Conservation (phyloP, 2,797 vertebrate genomes). For the Botia kubotai region DNA sequence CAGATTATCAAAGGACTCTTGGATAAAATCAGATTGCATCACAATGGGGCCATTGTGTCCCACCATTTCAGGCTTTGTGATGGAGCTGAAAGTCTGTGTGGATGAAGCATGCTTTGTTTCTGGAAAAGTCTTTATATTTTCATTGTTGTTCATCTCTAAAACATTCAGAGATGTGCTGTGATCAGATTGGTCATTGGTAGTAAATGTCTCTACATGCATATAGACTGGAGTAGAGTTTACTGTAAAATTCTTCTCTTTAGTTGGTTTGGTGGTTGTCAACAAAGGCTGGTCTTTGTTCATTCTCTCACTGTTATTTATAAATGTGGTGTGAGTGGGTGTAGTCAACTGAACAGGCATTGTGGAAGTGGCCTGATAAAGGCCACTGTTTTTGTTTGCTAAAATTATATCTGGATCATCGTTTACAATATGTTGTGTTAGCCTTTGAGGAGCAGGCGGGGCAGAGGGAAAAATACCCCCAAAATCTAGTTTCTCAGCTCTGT, state of each 20-base stretch:
- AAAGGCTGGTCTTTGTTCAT: conserved; percentile 36
- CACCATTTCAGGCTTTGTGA: conserved; percentile 21
- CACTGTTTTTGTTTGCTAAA: conserved; percentile 27
- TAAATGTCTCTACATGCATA: not conserved
- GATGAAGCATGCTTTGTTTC: not conserved
- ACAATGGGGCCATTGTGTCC: conserved; percentile 12
- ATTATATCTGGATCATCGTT: conserved; percentile 14
- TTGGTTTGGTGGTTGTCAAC: conserved; percentile 18
- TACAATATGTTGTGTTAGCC: conserved; percentile 25
- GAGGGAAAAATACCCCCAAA: not conserved
- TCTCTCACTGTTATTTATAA: conserved; percentile 14
- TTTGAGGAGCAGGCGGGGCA: conserved; percentile 31
- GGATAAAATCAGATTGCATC: conserved; percentile 1
- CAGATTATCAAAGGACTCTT: conserved; percentile 12
- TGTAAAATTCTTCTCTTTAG: not conserved
- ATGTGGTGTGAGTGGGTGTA: not conserved
- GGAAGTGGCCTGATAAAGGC: not conserved
- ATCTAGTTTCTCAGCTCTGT: conserved; percentile 33
- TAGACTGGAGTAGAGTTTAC: not conserved
- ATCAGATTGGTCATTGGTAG: not conserved
- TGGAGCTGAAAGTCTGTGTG: conserved; percentile 9
- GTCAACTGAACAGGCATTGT: conserved; percentile 15
- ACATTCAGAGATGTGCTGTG: conserved; percentile 4
- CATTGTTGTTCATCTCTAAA: conserved; percentile 2
- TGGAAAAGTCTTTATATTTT: not conserved